Conservation (phyloP, 2,888 invertebrate genomes). For the Tetragonisca angustula region DNA sequence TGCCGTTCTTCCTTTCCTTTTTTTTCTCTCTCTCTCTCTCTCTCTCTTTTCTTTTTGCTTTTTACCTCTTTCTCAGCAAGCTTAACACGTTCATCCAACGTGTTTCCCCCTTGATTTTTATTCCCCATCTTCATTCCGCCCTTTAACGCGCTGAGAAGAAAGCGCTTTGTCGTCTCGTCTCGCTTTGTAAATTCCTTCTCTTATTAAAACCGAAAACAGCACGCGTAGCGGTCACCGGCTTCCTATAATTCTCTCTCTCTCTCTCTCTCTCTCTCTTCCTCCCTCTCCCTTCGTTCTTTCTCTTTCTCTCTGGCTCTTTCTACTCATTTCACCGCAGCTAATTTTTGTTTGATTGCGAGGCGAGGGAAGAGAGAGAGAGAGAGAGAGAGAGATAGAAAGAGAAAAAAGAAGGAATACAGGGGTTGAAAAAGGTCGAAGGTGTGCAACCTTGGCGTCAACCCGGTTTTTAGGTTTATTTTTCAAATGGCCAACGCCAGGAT, state of each 20-base stretch:
- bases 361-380: slow-evolving; percentile 11
- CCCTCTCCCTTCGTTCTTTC: slow-evolving; percentile 27
- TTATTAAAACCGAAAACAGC: slow-evolving; percentile 51
- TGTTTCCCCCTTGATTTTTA: slow-evolving; percentile 5
- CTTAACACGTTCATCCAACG: slow-evolving; percentile 11
- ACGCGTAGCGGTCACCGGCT: slow-evolving; percentile 6
- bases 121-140: neutral
- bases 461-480: slow-evolving; percentile 35
- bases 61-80: neutral
- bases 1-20: slow-evolving; percentile 28
- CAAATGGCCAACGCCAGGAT: slow-evolving; percentile 50
- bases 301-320: slow-evolving; percentile 20
- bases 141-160: neutral
- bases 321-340: slow-evolving; percentile 61
- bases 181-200: slow-evolving; percentile 60
- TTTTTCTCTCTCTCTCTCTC: no score
- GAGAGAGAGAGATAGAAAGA: neutral
- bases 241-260: slow-evolving; percentile 34
- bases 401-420: slow-evolving; percentile 17
- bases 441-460: slow-evolving; percentile 43
- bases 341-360: slow-evolving; percentile 77
- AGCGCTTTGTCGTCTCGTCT: neutral
- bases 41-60: neutral
- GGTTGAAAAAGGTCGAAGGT: slow-evolving; percentile 45
- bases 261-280: slow-evolving; percentile 25